Base-by-base conservation (phyloP, 1,140 invertebrate genomes). In the Archegozetes longisetosus region DNA sequence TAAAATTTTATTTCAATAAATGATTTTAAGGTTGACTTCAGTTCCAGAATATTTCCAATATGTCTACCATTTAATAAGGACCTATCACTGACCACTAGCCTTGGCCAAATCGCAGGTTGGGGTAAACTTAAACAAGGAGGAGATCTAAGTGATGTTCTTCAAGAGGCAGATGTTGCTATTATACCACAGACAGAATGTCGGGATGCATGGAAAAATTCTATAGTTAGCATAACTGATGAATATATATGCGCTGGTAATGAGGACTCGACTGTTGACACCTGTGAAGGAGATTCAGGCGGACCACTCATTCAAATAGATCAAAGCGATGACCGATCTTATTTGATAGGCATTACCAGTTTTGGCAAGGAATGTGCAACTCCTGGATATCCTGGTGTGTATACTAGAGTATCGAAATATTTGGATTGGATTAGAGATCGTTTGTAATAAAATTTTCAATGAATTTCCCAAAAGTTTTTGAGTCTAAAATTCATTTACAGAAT, bases 21-120 rank as follows among this genome's bases (percentile, higher is more conserved):
- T n/a, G n/a, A n/a, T n/a, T n/a, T n/a, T n/a, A 80, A 86, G 0
- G 76, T 93, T 17, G 78, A 81, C 60, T 89, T 85, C 68, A 85
- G 89, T 66, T 77, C 81, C 2, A 86, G 91, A 69, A 89, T 93
- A 61, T 85, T 91, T 13, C 88, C 89, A 1, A 90, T 93, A 68
- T 94, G 89, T 71, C 82, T 94, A 78, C 89, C 89, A 4, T 74
- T 80, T 1, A n/a, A n/a, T n/a, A n/a, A n/a, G n/a, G n/a, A n/a
- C n/a, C n/a, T n/a, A n/a, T n/a, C n/a, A n/a, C n/a, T 66, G 1
- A 68, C 64, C 6, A n/a, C n/a, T n/a, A n/a, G n/a, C n/a, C n/a
- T n/a, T n/a, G n/a, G n/a, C n/a, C n/a, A n/a, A n/a, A n/a, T n/a
- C n/a, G n/a, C n/a, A n/a, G 67, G 67, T 13, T 67, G 67, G 64